Conservation (phyloP, 2,888 invertebrate genomes). For the Philopedon plagiatum region DNA sequence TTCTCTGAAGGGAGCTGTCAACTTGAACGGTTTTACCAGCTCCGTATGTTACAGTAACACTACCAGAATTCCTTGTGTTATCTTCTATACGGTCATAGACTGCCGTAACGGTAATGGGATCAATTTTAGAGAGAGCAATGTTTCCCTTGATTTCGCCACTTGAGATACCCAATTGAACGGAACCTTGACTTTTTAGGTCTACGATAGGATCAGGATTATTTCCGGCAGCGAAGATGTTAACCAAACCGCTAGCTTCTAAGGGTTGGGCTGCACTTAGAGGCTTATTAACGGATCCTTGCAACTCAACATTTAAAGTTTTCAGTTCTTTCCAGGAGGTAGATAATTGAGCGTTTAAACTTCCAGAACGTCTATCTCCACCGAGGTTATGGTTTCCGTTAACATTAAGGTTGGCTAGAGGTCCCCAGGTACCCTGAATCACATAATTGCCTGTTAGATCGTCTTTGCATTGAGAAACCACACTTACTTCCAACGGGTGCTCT, state of each 20-base stretch:
- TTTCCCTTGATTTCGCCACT: constrained; percentile 71
- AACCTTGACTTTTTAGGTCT: constrained; percentile 76
- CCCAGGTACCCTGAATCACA: constrained; percentile 55
- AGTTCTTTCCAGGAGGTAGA: constrained; percentile 74
- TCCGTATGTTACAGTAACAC: constrained; percentile 61
- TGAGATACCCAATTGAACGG: constrained; percentile 76
- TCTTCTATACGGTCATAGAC: constrained; percentile 59
- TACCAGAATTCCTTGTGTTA: constrained; percentile 57
- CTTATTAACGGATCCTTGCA: constrained; percentile 63
- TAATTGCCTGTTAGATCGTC: constrained; percentile 53
- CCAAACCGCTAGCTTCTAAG: constrained; percentile 56
- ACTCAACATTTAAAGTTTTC: constrained; percentile 72
- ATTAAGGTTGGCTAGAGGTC: constrained; percentile 61
- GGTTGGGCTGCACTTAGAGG: constrained; percentile 56
- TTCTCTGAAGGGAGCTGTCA: constrained; percentile 55
- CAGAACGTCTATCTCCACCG: constrained; percentile 67
- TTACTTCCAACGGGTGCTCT: constrained; percentile 60
- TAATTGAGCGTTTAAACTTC: constrained; percentile 70
- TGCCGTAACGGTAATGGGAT: constrained; percentile 67
- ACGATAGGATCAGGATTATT: constrained; percentile 72
- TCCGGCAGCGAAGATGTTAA: constrained; percentile 57
- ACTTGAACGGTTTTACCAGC: constrained; percentile 67
- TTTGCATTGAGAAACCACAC: constrained; percentile 32
- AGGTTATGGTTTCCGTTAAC: constrained; percentile 66
- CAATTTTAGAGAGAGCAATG: constrained; percentile 62